Evolutionary conservation across 1,140 invertebrate genomes (phyloP).

Genomic region (Eufriesea mexicana): DNA sequence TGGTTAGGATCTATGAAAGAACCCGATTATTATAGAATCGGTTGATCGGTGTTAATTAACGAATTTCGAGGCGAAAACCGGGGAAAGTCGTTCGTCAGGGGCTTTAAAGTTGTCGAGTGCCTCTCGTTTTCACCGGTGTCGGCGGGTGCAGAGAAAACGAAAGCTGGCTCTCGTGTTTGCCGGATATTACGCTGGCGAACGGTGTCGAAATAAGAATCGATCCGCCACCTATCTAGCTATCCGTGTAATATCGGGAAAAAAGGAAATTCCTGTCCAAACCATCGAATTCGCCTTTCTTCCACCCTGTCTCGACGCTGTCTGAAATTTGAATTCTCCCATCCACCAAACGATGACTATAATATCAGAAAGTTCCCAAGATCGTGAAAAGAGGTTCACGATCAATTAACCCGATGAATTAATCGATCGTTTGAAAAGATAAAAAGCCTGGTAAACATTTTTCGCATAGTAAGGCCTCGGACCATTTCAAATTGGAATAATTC

Average conservation of each 20-base stretch:
- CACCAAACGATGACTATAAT: too few species aligned
- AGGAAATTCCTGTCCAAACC: neutral
- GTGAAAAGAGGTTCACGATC: too few species aligned
- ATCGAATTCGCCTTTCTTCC: neutral
- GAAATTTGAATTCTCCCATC: too few species aligned
- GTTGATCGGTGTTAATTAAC: slow-evolving; percentile 59
- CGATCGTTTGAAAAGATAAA: too few species aligned
- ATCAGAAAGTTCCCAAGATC: too few species aligned
- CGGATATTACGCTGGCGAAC: slow-evolving; percentile 70
- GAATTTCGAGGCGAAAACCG: slow-evolving; percentile 12
- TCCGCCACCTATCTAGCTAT: slow-evolving; percentile 27
- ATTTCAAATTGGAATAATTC: neutral
- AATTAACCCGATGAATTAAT: too few species aligned
- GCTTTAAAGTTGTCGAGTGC: slow-evolving; percentile 67
- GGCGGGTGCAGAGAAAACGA: slow-evolving; percentile 46
- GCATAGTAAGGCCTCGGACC: neutral
- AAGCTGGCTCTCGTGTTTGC: slow-evolving; percentile 70
- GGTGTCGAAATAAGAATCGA: slow-evolving; percentile 73
- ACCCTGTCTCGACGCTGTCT: too few species aligned
- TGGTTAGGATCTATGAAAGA: neutral
- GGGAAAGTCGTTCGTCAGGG: slow-evolving; percentile 34
- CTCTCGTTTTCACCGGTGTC: slow-evolving; percentile 18
- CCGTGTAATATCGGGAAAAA: neutral
- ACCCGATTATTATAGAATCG: neutral
- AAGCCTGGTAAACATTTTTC: too few species aligned